Base-by-base conservation (phyloP, 2,113 vertebrate species). In the Zosterops borbonicus region DNA sequence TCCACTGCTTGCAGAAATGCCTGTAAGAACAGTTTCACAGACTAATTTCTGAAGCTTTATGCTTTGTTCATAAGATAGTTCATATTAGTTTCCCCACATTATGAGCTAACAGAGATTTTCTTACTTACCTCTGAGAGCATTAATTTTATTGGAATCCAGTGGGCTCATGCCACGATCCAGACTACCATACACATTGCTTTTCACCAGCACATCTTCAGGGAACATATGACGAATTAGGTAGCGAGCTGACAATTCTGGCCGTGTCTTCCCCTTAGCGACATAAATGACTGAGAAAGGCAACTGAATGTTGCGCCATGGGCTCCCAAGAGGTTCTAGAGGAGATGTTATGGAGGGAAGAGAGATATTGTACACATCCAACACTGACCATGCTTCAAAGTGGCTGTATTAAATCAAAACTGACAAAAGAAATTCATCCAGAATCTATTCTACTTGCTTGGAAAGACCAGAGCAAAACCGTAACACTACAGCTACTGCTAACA, bases 161-260 rank as follows among this genome's bases (percentile, higher is more conserved):
- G 98, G 94, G 73, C 39, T 91, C 68, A 98, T 93, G 46, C 98
- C 98, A 71, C 64, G 92, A 13, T 94, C 90, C 39, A 73, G 9
- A 55, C 88, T 98, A 20, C 98, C 98, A 75, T 98, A 98, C 0
- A 98, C 97, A 0, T 97, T 98, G 95, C 98, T 98, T 94, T 83
- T 96, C 14, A 98, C 59, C 65, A 98, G 95, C 69, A 98, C 96
- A 6, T 98, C 97, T 23, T 98, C 97, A 27, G 98, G 69, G 91
- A 99, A 98, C 75, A 99, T 92, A 35, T 98, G 96, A 27, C 96
- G 97, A 82, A 98, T 95, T 25, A 99, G 96, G 78, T 96, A 98
- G 31, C 97, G 98, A 56, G 98, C 98, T 47, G 97, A 97, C 37
- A 98, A 35, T 35, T 98, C 97, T 19, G 98, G 98, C 11, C 96